phyloP scores from a whole-genome alignment of 2,797 vertebrate species.

The Masticophis lateralis region DNA sequence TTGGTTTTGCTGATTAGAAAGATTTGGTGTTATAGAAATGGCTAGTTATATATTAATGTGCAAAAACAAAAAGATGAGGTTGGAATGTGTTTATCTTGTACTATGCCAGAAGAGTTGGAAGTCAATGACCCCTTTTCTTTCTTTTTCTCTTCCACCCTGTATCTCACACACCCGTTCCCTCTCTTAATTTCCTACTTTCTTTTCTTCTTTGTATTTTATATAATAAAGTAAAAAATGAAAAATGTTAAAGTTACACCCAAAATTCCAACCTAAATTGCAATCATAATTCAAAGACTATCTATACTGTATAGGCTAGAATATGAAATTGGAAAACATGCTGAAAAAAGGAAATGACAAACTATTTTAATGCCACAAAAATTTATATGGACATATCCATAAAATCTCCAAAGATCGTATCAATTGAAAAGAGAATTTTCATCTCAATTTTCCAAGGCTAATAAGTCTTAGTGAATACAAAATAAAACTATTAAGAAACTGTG shows the following conservation, averaged over 20 bases:
- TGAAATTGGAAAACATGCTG: background rate
- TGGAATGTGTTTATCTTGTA: too few species aligned
- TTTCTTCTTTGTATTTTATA: too few species aligned
- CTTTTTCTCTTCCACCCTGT: too few species aligned
- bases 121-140: too few species aligned
- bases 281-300: background rate
- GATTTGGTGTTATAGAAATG: too few species aligned
- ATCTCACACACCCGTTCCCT: too few species aligned
- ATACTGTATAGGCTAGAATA: background rate
- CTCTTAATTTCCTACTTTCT: too few species aligned
- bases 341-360: background rate
- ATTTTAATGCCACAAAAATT: background rate
- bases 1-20: too few species aligned
- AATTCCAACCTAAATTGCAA: background rate
- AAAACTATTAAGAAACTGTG: background rate
- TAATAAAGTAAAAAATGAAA: too few species aligned
- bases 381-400: background rate
- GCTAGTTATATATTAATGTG: too few species aligned
- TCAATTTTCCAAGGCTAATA: background rate
- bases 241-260: background rate
- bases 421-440: background rate
- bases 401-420: background rate
- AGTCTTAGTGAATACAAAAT: background rate
- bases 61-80: too few species aligned
- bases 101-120: too few species aligned